phyloP scores from a whole-genome alignment of 2,797 vertebrate species.

The Loriculus beryllinus region DNA sequence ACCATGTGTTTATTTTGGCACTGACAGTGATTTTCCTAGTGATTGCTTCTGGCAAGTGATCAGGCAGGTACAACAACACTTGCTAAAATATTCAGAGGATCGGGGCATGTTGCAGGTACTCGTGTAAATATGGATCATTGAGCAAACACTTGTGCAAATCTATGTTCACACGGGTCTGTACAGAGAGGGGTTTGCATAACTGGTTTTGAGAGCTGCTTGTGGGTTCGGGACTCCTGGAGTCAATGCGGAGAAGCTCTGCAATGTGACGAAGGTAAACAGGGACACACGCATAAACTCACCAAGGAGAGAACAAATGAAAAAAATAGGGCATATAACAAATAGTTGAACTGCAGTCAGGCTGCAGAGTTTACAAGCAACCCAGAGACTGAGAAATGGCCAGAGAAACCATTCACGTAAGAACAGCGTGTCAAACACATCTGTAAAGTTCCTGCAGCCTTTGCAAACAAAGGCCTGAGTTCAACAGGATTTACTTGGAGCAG shows the following conservation, averaged over 20 bases:
- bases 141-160: background rate
- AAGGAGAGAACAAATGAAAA: background rate
- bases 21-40: background rate
- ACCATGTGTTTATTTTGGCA: conserved; percentile 51
- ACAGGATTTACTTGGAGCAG: background rate
- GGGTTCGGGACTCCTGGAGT: background rate
- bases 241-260: background rate
- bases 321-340: background rate
- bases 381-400: background rate
- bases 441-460: background rate
- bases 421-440: background rate
- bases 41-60: background rate
- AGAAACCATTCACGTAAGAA: conserved; percentile 1
- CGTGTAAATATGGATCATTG: background rate
- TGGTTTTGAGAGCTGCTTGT: background rate
- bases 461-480: background rate
- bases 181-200: background rate
- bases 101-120: background rate
- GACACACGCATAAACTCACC: background rate
- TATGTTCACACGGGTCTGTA: background rate
- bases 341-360: conserved; percentile 30
- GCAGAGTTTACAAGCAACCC: background rate
- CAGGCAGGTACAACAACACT: conserved; percentile 33
- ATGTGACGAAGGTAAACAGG: background rate
- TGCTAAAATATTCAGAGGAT: background rate